Conservation (phyloP, 2,797 vertebrate species). For the Xerus rutilus region DNA sequence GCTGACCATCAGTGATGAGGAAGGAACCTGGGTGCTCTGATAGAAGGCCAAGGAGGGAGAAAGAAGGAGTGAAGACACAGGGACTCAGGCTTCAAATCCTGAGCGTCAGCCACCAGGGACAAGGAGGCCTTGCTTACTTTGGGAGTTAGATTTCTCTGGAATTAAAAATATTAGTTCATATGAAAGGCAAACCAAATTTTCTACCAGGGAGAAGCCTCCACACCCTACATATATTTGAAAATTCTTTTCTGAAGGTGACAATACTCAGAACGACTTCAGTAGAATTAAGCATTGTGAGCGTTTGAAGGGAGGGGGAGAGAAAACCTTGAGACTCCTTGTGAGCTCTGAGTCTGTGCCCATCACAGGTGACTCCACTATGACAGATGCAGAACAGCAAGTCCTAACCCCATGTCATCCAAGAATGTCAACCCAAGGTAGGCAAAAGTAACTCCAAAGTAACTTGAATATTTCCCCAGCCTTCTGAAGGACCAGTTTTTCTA, state of each 20-base stretch:
- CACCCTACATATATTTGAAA: background rate
- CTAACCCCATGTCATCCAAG: background rate
- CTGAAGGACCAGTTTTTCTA: background rate
- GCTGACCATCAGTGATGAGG: background rate
- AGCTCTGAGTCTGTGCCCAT: background rate
- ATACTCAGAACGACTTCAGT: background rate
- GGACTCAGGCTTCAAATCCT: background rate
- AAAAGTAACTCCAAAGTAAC: background rate
- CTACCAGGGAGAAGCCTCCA: background rate
- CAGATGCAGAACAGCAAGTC: background rate
- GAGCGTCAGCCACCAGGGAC: background rate
- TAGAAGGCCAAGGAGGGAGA: background rate
- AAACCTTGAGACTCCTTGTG: background rate
- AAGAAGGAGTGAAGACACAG: background rate
- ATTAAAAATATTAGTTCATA: conserved; percentile 19
- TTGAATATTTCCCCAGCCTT: background rate
- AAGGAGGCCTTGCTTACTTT: background rate
- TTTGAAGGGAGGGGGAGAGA: background rate
- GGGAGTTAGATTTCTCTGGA: background rate
- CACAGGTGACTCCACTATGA: background rate
- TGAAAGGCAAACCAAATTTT: conserved; percentile 19
- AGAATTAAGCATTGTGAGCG: background rate
- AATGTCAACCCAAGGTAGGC: background rate
- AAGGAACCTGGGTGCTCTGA: background rate
- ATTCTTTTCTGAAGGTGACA: conserved; percentile 27